phyloP scores from a whole-genome alignment of 2,113 vertebrate genomes.

The Gila orcuttii region DNA sequence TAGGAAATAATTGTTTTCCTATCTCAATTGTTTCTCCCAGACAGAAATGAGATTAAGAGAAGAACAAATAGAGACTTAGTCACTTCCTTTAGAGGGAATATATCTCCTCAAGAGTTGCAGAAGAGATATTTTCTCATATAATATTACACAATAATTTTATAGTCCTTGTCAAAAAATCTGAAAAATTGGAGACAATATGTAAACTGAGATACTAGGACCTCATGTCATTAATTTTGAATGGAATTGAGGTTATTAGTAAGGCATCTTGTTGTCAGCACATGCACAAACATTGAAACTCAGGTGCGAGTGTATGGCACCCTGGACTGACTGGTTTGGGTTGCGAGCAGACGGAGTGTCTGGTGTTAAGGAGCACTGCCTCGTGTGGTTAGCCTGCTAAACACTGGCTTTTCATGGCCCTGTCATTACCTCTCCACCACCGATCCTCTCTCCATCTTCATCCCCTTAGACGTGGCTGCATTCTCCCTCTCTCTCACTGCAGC shows the following conservation, averaged over 20 bases:
- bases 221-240: background rate
- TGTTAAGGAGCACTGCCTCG: conserved; percentile 53
- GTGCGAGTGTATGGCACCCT: conserved; percentile 34
- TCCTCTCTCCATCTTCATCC: conserved; percentile 13
- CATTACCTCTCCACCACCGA: conserved; percentile 87
- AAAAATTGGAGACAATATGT: background rate
- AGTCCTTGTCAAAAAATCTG: background rate
- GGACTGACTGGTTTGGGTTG: conserved; percentile 28
- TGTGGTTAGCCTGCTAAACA: conserved; percentile 74
- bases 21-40: background rate
- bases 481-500: conserved; percentile 64
- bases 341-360: conserved; percentile 51
- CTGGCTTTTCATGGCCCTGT: conserved; percentile 77
- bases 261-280: background rate
- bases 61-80: background rate
- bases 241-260: background rate
- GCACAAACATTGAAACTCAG: background rate
- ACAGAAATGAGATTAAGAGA: background rate
- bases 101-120: background rate
- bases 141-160: background rate
- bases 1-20: background rate
- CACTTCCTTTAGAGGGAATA: background rate
- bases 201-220: background rate
- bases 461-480: conserved; percentile 75
- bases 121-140: background rate